phyloP scores from a whole-genome alignment of 2,113 vertebrate species.

The Ondatra zibethicus region DNA sequence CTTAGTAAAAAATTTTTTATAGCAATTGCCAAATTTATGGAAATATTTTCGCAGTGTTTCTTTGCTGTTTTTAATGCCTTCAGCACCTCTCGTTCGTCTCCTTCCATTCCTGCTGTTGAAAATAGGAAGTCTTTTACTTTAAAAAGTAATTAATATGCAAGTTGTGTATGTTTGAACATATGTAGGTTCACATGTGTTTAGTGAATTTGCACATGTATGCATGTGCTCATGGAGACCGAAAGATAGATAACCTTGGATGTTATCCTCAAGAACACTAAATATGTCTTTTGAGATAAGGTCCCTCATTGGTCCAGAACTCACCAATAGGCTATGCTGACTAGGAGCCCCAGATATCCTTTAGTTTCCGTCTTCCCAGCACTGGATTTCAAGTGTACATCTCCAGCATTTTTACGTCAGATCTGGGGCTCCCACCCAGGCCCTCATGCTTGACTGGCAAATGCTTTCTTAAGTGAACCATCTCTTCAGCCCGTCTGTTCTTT shows the following conservation, averaged over 20 bases:
- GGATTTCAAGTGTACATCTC: not conserved
- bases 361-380: not conserved
- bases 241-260: not conserved
- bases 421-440: rapidly evolving
- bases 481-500: not conserved
- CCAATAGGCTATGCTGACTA: not conserved
- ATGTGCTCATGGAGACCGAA: not conserved
- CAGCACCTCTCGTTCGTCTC: not conserved
- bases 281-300: not conserved
- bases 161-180: not conserved
- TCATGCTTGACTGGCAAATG: not conserved
- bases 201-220: not conserved
- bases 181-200: not conserved
- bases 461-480: no score
- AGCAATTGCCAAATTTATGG: not conserved
- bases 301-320: not conserved
- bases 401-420: not conserved
- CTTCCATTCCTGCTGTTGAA: not conserved
- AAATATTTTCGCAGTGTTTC: not conserved
- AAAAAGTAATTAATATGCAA: not conserved
- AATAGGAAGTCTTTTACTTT: not conserved
- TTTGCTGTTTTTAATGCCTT: not conserved
- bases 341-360: not conserved
- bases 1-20: not conserved
- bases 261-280: not conserved